phyloP scores from a whole-genome alignment of 2,888 invertebrate genomes.

The Volucella bombylans region DNA sequence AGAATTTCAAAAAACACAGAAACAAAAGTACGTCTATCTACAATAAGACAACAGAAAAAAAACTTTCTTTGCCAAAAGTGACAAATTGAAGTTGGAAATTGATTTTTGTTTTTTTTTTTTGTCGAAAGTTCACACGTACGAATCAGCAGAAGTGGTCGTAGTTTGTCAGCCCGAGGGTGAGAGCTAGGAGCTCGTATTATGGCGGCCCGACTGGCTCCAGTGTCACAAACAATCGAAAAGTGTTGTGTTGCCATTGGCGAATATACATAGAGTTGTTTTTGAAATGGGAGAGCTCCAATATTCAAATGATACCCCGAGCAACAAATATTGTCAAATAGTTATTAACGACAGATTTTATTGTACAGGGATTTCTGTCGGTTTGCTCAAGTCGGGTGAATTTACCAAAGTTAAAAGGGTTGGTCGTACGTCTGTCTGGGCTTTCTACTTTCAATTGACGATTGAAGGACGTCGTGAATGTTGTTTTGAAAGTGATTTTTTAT shows the following conservation, averaged over 20 bases:
- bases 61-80: no score
- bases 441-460: slow-evolving; percentile 7
- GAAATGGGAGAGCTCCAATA: slow-evolving; percentile 18
- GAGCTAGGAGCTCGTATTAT: slow-evolving; percentile 29
- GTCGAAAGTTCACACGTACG: background rate
- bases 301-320: slow-evolving; percentile 38
- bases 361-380: slow-evolving; percentile 2
- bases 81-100: no score
- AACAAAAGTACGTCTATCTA: no score
- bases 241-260: no score
- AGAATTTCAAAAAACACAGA: no score
- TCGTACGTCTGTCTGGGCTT: background rate
- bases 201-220: slow-evolving; percentile 8
- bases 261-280: background rate
- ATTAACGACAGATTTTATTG: slow-evolving; percentile 37
- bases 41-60: no score
- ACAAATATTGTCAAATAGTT: slow-evolving; percentile 56
- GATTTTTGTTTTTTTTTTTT: no score
- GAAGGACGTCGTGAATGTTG: slow-evolving; percentile 15
- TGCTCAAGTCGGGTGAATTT: slow-evolving; percentile 20
- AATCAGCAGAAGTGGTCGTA: background rate
- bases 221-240: no score
- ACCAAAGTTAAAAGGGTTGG: slow-evolving; percentile 18
- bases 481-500: slow-evolving; percentile 8
- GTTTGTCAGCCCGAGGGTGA: slow-evolving; percentile 1